Conservation (phyloP, 1,140 invertebrate species). For the Hyphantria cunea region DNA sequence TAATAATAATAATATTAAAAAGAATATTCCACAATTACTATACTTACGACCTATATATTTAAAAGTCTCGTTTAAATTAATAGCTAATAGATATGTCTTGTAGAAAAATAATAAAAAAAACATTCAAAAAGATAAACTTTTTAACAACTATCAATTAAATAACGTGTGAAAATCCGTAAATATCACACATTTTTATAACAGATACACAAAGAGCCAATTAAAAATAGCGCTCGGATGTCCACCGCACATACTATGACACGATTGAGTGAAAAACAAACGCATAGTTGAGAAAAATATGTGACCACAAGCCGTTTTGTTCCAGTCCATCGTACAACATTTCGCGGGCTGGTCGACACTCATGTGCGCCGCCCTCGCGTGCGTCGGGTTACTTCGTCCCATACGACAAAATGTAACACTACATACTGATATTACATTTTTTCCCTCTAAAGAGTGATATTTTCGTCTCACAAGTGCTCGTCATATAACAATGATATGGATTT, state of each 20-base stretch:
- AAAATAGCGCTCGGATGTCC: slow-evolving; percentile 61
- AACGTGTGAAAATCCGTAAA: too few species aligned
- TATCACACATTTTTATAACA: background rate
- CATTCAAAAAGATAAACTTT: too few species aligned
- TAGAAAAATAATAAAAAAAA: too few species aligned
- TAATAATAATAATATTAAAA: too few species aligned
- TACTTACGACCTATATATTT: too few species aligned
- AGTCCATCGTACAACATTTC: slow-evolving; percentile 70
- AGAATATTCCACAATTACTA: too few species aligned
- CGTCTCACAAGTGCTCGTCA: slow-evolving; percentile 11
- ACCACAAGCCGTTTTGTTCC: slow-evolving; percentile 44
- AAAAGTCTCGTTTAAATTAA: background rate
- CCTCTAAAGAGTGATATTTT: slow-evolving; percentile 31
- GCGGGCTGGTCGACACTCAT: slow-evolving; percentile 66
- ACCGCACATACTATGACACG: slow-evolving; percentile 59
- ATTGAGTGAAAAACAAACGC: slow-evolving; percentile 61
- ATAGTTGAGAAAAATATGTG: slow-evolving; percentile 65
- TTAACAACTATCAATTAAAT: too few species aligned
- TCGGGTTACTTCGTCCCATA: background rate
- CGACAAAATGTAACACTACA: slow-evolving; percentile 16
- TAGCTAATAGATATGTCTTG: too few species aligned
- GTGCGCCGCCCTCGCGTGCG: slow-evolving; percentile 35
- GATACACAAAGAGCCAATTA: slow-evolving; percentile 42
- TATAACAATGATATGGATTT: slow-evolving; percentile 53
- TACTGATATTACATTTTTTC: slow-evolving; percentile 27